Evolutionary conservation across 2,888 invertebrate species (phyloP).

Genomic region (Acleris literana): DNA sequence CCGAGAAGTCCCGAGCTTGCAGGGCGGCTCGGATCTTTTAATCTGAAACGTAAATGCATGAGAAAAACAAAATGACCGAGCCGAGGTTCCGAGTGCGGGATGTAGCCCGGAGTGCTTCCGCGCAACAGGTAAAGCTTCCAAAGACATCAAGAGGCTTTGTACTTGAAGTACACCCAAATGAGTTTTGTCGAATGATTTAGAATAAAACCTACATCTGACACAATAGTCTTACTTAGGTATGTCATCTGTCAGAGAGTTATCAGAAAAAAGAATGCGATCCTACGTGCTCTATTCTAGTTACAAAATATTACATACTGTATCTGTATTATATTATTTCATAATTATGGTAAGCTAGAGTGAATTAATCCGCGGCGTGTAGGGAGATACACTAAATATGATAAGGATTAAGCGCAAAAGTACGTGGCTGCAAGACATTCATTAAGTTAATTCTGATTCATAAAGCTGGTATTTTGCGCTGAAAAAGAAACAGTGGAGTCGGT

Average conservation of each 20-base stretch:
- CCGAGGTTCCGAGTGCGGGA: constrained; percentile 65
- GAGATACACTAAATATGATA: constrained; percentile 36
- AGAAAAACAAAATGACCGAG: constrained; percentile 73
- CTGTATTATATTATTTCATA: constrained; percentile 3
- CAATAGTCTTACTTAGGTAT: no score
- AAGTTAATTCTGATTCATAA: constrained; percentile 38
- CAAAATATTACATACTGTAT: no score
- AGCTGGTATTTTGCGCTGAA: constrained; percentile 38
- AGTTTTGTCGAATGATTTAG: no score
- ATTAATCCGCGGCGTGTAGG: constrained; percentile 29
- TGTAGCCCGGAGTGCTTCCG: constrained; percentile 54
- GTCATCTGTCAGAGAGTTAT: no score
- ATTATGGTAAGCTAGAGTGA: constrained; percentile 17
- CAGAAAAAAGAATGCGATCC: no score
- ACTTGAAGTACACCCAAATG: neutral
- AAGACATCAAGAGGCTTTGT: constrained; percentile 10
- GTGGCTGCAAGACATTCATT: constrained; percentile 36
- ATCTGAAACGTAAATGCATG: constrained; percentile 82
- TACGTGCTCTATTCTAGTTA: no score
- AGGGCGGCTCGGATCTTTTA: constrained; percentile 77
- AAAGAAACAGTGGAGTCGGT: constrained; percentile 43
- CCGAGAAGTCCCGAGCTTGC: constrained; percentile 64
- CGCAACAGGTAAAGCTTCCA: constrained; percentile 74
- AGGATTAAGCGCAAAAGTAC: constrained; percentile 31
- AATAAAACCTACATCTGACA: no score